Conservation (phyloP, 2,888 invertebrate species). For the Danaus chrysippus region DNA sequence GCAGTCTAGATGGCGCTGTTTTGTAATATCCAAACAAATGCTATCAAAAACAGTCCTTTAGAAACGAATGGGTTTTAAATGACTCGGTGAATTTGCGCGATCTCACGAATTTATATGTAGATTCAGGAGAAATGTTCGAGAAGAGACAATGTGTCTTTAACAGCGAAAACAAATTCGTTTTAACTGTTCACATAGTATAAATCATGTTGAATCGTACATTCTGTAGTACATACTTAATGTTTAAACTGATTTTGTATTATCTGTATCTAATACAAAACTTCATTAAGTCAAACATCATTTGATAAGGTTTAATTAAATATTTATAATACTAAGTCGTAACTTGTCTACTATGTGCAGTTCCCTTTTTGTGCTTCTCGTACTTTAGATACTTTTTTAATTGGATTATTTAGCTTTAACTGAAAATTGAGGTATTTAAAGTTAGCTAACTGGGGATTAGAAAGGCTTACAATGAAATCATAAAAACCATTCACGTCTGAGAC, state of each 20-base stretch:
- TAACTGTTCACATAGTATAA: slow-evolving; percentile 11
- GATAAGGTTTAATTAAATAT: no score
- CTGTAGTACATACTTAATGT: not conserved
- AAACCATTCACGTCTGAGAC: slow-evolving; percentile 19
- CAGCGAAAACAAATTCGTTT: slow-evolving; percentile 15
- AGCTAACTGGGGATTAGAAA: not conserved
- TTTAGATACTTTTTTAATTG: no score
- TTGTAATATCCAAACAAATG: slow-evolving; percentile 10
- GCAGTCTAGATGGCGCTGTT: slow-evolving; percentile 46
- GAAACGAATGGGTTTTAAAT: slow-evolving; percentile 74
- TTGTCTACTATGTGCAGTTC: no score
- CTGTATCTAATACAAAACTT: no score
- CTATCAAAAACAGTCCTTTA: slow-evolving; percentile 42
- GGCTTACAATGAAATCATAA: slow-evolving; percentile 8
- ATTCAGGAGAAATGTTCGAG: slow-evolving; percentile 64
- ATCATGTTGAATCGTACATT: not conserved
- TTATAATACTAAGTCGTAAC: no score
- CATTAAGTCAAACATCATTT: no score
- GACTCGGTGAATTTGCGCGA: slow-evolving; percentile 73
- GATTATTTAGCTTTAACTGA: no score
- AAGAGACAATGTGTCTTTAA: slow-evolving; percentile 25
- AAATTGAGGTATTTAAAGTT: no score
- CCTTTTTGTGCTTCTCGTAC: no score
- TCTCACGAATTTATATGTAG: slow-evolving; percentile 73
- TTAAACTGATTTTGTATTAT: slow-evolving; percentile 4